Base-by-base conservation (phyloP, 2,888 invertebrate genomes). In the Oegoconia quadripuncta region DNA sequence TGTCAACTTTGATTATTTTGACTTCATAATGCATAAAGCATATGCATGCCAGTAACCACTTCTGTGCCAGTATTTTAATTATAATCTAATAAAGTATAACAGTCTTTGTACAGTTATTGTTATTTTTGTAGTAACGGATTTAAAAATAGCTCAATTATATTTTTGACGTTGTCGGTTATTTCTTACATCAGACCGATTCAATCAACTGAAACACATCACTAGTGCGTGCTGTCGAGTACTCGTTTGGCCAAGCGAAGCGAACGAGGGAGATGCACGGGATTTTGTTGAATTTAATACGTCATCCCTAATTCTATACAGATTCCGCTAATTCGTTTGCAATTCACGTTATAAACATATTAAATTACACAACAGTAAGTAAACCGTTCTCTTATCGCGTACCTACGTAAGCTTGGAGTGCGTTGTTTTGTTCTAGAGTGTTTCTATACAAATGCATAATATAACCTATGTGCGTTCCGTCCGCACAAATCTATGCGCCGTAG, bases 401-500 rank as follows among this genome's bases (percentile, higher is more conserved):
- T 15, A 16, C 15, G 7, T 17, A 18, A 14, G 2, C 14, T n/a
- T 18, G 7, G n/a, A 38, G 42, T 72, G 78, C 74, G 73, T 79
- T 82, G 81, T 84, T 84, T 83, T 73, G 70, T 69, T 72, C 67
- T 50, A 56, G 59, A 80, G 78, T 71, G 79, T 74, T 76, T 74
- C 62, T 84, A 80, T 81, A 84, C 68, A 80, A 83, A 83, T 74
- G 81, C 83, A 79, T 82, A 81, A 77, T 82, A 82, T 87, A 86
- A 86, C 86, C 87, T 86, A 79, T 75, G 64, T 74, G 63, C 70
- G 72, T 64, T 76, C n/a, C n/a, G n/a, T n/a, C 72, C 65, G 72
- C 78, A 75, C 78, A 77, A 80, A 80, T 78, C 76, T 76, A 67
- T 73, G 72, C 64, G 72, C 64, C 64, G 59, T 73, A 79, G 70